phyloP scores from a whole-genome alignment of 2,888 invertebrate genomes.

The Heliconius cydno region DNA sequence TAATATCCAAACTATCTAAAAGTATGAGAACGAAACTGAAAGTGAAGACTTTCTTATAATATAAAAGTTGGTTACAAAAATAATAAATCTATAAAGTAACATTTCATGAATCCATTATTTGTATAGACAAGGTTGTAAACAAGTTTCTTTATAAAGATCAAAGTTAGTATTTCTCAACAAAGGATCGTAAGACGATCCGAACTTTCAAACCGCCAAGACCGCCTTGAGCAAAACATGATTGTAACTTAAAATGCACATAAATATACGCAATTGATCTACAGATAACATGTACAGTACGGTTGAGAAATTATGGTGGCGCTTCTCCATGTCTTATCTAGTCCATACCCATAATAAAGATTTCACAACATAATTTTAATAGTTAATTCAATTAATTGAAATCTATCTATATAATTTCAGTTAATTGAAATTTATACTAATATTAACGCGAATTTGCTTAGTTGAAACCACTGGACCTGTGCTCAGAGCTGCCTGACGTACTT shows the following conservation, averaged over 20 bases:
- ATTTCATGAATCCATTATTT: conserved; percentile 13
- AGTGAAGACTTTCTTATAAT: neutral
- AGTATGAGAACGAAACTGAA: neutral
- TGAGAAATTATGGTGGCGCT: neutral
- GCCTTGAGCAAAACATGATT: conserved; percentile 17
- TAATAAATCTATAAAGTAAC: conserved; percentile 20
- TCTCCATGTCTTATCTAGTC: neutral
- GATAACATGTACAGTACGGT: conserved; percentile 12
- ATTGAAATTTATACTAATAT: too few species aligned
- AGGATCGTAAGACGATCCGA: conserved; percentile 24
- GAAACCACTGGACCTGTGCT: too few species aligned
- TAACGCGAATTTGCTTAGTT: too few species aligned
- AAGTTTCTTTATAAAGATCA: conserved; percentile 27
- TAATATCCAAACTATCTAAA: neutral
- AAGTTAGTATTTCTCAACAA: conserved; percentile 31
- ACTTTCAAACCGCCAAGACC: conserved; percentile 26
- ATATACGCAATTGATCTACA: conserved; percentile 14
- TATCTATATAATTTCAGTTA: too few species aligned
- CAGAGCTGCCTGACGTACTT: too few species aligned
- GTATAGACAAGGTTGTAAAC: conserved; percentile 14
- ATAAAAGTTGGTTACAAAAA: neutral
- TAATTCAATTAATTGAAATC: too few species aligned
- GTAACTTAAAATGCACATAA: conserved; percentile 23
- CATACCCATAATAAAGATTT: too few species aligned
- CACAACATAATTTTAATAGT: too few species aligned